phyloP scores from a whole-genome alignment of 2,797 vertebrate genomes.

The Ataeniobius toweri region DNA sequence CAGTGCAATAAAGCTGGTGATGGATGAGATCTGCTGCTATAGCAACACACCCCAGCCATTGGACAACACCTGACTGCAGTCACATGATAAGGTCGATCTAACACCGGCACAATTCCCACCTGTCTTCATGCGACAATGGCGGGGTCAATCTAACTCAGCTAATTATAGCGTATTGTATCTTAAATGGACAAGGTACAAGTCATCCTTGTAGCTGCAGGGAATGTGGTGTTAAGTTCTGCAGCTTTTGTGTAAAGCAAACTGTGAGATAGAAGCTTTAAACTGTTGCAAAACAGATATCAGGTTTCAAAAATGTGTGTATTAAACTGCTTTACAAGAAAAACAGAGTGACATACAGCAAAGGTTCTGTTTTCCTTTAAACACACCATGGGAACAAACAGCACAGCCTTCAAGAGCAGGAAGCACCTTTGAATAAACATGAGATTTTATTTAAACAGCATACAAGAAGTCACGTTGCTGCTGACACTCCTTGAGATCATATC shows the following conservation, averaged over 20 bases:
- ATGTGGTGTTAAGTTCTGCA: constrained; percentile 75
- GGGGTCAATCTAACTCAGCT: constrained; percentile 75
- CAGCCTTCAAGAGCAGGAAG: background rate
- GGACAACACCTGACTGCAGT: constrained; percentile 82
- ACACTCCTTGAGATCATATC: constrained; percentile 28
- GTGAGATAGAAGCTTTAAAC: constrained; percentile 73
- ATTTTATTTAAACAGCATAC: constrained; percentile 21
- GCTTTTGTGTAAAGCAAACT: constrained; percentile 70
- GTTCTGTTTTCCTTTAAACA: constrained; percentile 26
- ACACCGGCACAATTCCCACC: constrained; percentile 81
- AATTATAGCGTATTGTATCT: constrained; percentile 79
- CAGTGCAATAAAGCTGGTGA: constrained; percentile 78
- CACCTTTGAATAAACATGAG: constrained; percentile 18
- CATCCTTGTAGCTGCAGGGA: constrained; percentile 63
- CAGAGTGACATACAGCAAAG: constrained; percentile 12
- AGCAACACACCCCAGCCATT: constrained; percentile 74
- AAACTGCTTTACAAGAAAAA: constrained; percentile 59
- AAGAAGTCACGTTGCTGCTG: constrained; percentile 34
- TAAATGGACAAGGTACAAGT: constrained; percentile 75
- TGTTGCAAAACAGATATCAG: constrained; percentile 76
- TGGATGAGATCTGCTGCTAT: constrained; percentile 80
- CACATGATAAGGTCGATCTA: constrained; percentile 83
- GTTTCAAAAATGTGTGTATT: constrained; percentile 79
- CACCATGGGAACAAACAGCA: constrained; percentile 38
- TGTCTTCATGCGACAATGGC: constrained; percentile 82